These are phyloP conservation scores for Lasioglossum vierecki DNA, from an alignment of 2,888 invertebrate genomes.

Conservation along the genomic window DNA sequence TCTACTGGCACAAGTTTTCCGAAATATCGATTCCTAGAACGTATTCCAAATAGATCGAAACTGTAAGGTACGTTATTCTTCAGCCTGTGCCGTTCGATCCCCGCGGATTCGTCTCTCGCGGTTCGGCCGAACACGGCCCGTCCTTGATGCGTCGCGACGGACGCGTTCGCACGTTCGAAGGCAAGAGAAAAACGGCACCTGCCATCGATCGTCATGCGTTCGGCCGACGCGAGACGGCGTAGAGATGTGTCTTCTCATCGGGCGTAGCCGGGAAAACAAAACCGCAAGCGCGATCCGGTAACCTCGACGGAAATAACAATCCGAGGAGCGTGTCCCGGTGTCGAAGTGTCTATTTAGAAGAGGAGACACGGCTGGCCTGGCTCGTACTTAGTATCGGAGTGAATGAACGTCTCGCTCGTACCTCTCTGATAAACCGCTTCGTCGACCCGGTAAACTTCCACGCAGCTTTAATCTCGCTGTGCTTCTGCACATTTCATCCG, in stretches of 20 bases:
- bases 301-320: slow-evolving; percentile 21
- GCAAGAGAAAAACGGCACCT: slow-evolving; percentile 52
- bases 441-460: not conserved
- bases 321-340: slow-evolving; percentile 3
- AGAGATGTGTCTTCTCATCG: not conserved
- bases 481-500: not conserved
- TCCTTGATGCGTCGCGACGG: slow-evolving; percentile 53
- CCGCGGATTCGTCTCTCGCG: slow-evolving; percentile 44
- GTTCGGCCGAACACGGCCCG: slow-evolving; percentile 33
- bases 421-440: not conserved
- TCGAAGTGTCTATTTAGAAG: slow-evolving; percentile 14
- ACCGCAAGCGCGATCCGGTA: slow-evolving; percentile 4
- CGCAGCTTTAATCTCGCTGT: not conserved
- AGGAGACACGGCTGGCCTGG: not conserved
- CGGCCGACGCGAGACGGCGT: slow-evolving; percentile 23
- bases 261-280: slow-evolving; percentile 7
- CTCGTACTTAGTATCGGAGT: not conserved
- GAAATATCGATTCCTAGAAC: too few species aligned
- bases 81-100: not conserved
- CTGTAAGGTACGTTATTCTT: not conserved
- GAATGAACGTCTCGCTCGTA: slow-evolving; percentile 10
- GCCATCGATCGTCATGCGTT: slow-evolving; percentile 57
- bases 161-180: slow-evolving; percentile 54
- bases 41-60: not conserved
- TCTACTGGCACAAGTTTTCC: not conserved